A percentile compares a stretch with the other conserved stretches of the same genome.
These are phyloP conservation scores for Calosoma granatense DNA, from an alignment of 1,140 invertebrate species.

Conservation along the genomic window DNA sequence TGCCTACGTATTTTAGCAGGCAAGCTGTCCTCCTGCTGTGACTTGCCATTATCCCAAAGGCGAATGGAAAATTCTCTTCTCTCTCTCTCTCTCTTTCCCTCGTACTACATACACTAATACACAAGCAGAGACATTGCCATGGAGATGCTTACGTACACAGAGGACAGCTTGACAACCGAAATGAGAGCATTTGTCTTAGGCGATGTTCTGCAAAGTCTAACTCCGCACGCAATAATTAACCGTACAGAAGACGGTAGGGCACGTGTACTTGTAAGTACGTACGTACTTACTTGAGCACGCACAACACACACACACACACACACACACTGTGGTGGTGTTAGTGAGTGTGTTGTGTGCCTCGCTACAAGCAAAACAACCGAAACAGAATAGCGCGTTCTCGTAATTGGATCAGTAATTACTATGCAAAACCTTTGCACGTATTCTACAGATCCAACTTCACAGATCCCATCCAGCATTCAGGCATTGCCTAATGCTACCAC, in stretches of 20 bases:
- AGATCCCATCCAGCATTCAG: not conserved
- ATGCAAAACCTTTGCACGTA: conserved; percentile 2
- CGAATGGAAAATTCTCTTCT: too few species aligned
- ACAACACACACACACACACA: too few species aligned
- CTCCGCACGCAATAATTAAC: not conserved
- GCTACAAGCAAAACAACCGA: too few species aligned
- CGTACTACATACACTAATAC: not conserved
- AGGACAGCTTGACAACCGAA: not conserved
- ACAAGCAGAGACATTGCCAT: not conserved
- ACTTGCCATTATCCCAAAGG: not conserved
- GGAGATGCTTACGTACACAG: too few species aligned
- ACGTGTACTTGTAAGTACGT: not conserved
- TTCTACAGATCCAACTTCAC: not conserved
- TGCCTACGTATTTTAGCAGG: not conserved
- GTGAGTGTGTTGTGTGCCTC: too few species aligned
- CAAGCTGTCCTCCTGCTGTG: not conserved
- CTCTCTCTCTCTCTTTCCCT: not conserved
- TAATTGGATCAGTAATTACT: conserved; percentile 9
- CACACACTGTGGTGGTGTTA: too few species aligned
- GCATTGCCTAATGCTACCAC: too few species aligned
- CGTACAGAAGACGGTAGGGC: too few species aligned
- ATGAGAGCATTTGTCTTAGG: not conserved
- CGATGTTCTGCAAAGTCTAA: not conserved
- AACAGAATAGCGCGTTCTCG: not conserved
- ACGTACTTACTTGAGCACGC: not conserved